phyloP scores from a whole-genome alignment of 2,888 invertebrate species.

The Cantharis lateralis region DNA sequence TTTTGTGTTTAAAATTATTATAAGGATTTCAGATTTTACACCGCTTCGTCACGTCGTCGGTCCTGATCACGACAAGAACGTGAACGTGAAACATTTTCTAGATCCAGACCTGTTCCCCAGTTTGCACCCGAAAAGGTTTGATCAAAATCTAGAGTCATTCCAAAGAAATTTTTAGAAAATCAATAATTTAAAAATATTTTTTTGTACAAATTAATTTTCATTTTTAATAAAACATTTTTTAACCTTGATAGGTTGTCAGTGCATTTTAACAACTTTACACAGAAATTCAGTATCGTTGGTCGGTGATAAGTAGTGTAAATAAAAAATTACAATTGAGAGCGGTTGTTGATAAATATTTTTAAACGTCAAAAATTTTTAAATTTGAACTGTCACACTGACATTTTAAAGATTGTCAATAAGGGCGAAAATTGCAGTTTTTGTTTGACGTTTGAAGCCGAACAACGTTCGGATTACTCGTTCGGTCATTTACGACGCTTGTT shows the following conservation, averaged over 20 bases:
- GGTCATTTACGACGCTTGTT: constrained; percentile 30
- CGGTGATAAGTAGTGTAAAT: not conserved
- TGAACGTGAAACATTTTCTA: too few species aligned
- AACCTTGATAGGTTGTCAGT: not conserved
- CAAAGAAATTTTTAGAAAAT: too few species aligned
- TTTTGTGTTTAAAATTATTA: too few species aligned
- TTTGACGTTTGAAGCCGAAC: not conserved
- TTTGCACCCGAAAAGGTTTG: too few species aligned
- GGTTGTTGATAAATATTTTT: not conserved
- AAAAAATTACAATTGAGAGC: not conserved
- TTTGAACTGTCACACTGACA: not conserved
- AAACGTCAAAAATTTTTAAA: not conserved
- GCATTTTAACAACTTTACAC: not conserved
- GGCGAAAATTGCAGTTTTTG: not conserved
- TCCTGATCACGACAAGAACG: too few species aligned
- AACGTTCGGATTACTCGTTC: not conserved
- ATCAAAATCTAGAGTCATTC: too few species aligned
- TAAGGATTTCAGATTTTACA: too few species aligned
- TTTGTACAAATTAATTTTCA: too few species aligned
- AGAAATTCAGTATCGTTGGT: not conserved
- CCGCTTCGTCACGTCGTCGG: too few species aligned
- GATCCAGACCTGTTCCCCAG: too few species aligned
- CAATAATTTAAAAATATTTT: too few species aligned
- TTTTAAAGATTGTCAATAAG: not conserved
- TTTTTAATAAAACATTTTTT: too few species aligned